phyloP scores from a whole-genome alignment of 2,888 invertebrate genomes.

The Sinotaia quadrata region DNA sequence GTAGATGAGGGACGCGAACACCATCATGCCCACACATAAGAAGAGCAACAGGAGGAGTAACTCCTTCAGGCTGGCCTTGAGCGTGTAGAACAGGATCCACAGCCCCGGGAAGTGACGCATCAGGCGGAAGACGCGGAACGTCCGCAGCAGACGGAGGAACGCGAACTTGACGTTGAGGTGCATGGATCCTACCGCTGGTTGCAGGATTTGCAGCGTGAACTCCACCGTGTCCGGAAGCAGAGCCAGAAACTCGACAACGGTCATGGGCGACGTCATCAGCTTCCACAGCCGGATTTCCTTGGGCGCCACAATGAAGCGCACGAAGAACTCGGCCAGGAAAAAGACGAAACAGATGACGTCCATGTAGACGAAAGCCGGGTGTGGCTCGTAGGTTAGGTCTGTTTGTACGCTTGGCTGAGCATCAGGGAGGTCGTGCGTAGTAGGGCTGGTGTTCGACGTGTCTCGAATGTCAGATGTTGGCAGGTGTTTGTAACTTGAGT shows the following conservation, averaged over 20 bases:
- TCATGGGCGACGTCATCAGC: conserved; percentile 37
- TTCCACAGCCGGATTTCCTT: conserved; percentile 15
- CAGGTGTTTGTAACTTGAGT: neutral
- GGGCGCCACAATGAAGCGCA: conserved; percentile 39
- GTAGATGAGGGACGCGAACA: conserved; percentile 56
- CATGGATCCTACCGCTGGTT: neutral
- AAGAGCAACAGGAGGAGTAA: conserved; percentile 49
- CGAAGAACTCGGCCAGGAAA: conserved; percentile 48
- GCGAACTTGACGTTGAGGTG: conserved; percentile 29
- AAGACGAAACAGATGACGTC: conserved; percentile 43
- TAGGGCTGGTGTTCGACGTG: neutral
- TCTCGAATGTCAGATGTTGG: neutral
- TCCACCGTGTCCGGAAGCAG: conserved; percentile 43
- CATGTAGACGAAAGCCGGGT: conserved; percentile 17
- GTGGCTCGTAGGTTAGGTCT: neutral
- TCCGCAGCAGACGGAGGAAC: conserved; percentile 38
- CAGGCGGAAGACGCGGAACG: conserved; percentile 45
- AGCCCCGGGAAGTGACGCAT: conserved; percentile 47
- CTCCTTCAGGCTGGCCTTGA: conserved; percentile 44
- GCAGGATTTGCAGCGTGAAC: conserved; percentile 2
- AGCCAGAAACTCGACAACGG: conserved; percentile 43
- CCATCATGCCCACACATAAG: conserved; percentile 51
- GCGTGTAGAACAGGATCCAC: conserved; percentile 50
- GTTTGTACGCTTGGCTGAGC: neutral
- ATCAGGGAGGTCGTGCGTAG: neutral